Evolutionary conservation across 64 coral and sea anemone species (phyloP).

Genomic region (Montipora cactus): DNA sequence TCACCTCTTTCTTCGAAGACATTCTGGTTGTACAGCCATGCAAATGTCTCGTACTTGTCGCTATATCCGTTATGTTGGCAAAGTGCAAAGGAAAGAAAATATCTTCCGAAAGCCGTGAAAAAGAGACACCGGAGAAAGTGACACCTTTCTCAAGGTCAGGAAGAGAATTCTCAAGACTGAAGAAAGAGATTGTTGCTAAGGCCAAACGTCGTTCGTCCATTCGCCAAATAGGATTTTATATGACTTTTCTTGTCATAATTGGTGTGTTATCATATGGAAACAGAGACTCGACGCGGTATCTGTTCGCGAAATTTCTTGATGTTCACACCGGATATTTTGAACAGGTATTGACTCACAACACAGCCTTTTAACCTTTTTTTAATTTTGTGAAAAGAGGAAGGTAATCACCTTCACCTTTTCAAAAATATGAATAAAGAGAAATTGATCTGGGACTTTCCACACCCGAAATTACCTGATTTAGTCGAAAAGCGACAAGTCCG

Average conservation of each 20-base stretch:
- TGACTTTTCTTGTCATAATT: conserved; percentile 47
- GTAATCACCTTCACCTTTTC: too few relatives aligned
- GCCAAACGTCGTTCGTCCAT: conserved; percentile 12
- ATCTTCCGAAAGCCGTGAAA: background rate
- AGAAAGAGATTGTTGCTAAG: conserved; percentile 38
- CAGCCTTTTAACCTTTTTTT: too few relatives aligned
- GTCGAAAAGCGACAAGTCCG: too few relatives aligned
- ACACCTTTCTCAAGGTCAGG: too few relatives aligned
- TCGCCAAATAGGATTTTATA: conserved; percentile 24
- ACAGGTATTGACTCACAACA: too few relatives aligned
- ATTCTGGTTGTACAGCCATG: conserved; percentile 62
- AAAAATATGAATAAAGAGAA: too few relatives aligned
- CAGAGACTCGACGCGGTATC: conserved; percentile 5
- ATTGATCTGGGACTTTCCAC: too few relatives aligned
- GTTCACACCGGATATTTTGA: too few relatives aligned
- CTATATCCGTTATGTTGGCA: conserved; percentile 15
- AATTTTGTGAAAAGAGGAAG: too few relatives aligned
- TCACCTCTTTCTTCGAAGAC: conserved; percentile 69
- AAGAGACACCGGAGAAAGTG: background rate
- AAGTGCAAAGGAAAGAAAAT: conserved; percentile 23
- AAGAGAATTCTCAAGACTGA: background rate
- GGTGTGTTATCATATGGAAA: conserved; percentile 74
- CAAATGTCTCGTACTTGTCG: background rate
- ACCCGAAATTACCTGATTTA: too few relatives aligned
- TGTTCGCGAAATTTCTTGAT: too few relatives aligned